Conservation (phyloP, 2,113 vertebrate species). For the Silurus meridionalis region DNA sequence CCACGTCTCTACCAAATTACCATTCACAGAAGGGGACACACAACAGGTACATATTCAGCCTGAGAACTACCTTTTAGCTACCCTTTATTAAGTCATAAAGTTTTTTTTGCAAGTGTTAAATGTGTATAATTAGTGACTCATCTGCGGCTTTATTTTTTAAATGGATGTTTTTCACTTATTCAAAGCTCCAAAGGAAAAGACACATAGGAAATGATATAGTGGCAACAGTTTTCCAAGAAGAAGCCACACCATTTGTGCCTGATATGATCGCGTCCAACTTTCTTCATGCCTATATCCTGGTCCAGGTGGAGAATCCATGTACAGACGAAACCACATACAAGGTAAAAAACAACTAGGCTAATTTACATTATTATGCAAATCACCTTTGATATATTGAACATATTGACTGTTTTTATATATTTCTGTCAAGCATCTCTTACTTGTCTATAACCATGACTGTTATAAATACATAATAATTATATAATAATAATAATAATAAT, state of each 20-base stretch:
- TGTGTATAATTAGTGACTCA: not conserved
- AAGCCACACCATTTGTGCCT: conserved; percentile 90
- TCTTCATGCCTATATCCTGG: conserved; percentile 88
- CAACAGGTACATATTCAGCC: conserved; percentile 81
- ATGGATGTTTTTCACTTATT: not conserved
- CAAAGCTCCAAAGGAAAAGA: conserved; percentile 91
- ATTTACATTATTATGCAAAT: not conserved
- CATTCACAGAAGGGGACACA: conserved; percentile 87
- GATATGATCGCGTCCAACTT: conserved; percentile 98
- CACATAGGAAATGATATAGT: conserved; percentile 97
- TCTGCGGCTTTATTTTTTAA: not conserved
- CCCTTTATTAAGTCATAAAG: not conserved
- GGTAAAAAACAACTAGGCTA: conserved; percentile 66
- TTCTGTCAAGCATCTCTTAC: not conserved
- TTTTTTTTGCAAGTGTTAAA: not conserved
- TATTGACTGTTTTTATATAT: not conserved
- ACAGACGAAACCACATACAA: conserved; percentile 76
- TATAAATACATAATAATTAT: too few species aligned
- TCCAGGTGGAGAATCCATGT: conserved; percentile 79
- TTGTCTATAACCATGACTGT: too few species aligned
- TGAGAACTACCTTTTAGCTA: not conserved
- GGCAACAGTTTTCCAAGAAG: conserved; percentile 90
- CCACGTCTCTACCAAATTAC: conserved; percentile 94
- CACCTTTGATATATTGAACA: not conserved
- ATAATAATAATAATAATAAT: too few species aligned